Base-by-base conservation (phyloP, 2,797 vertebrate species). In the Triplophysa yarkandensis region DNA sequence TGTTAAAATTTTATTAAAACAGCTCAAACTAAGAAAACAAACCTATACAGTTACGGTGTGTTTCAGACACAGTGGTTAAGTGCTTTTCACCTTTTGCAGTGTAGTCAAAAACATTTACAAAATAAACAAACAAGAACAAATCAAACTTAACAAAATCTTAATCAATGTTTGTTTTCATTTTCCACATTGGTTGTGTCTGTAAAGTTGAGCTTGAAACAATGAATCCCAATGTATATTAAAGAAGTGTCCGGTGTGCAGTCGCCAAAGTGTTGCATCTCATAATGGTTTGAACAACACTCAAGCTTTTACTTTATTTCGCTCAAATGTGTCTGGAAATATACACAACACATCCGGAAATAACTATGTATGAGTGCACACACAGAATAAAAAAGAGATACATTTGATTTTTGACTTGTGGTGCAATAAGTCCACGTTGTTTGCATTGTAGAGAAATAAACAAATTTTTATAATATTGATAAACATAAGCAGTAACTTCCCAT, bases 321-420 rank as follows among this genome's bases (percentile, higher is more conserved):
- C 16, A 76, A 82, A 72, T 63, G 70, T 43, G 69, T 75, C 72
- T 73, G 66, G 81, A 80, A 87, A 82, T 79, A 89, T 85, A 84
- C 83, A 85, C 84, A 72, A 86, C 88, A 93, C 88, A 2, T 87
- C 86, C 91, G 90, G 89, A 92, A 78, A 88, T 28, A 75, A 77
- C 68, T 57, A 90, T 84, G 79, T 44, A 89, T 72, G 23, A 89
- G 87, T 89, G 88, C 89, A 91, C 90, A 93, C 86, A 89, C 93
- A 93, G 93, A 88, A 94, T 94, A 90, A 89, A 87, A 83, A 90
- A 89, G 85, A 90, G 84, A 84, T 89, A 80, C 79, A 68, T 67
- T 68, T 65, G 60, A 82, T 34, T 85, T 64, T 77, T 80, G 80
- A 54, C 1, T 3, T 78, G 63, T 65, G 71, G 79, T 43, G 44